These are phyloP conservation scores for Origma solitaria DNA, from an alignment of 2,113 vertebrate genomes.

Conservation along the genomic window DNA sequence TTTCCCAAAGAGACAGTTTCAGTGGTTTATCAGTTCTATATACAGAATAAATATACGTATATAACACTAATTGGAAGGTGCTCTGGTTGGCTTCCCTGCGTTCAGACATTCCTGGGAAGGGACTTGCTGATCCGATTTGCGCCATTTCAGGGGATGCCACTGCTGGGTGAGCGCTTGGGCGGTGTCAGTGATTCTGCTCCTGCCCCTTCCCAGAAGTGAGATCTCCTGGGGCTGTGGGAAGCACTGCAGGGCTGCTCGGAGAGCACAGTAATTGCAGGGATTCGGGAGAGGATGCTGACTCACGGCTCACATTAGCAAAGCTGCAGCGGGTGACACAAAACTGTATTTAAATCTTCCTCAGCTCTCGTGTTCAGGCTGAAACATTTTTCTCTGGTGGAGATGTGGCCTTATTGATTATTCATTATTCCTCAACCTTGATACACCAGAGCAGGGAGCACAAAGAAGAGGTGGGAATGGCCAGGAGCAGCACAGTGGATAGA, in stretches of 20 bases:
- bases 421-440: neutral
- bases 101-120: neutral
- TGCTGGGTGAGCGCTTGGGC: accelerated
- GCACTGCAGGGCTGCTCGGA: neutral
- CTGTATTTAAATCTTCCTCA: neutral
- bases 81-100: neutral
- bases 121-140: neutral
- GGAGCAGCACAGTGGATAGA: neutral
- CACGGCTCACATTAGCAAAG: neutral
- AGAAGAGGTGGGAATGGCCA: neutral
- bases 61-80: neutral
- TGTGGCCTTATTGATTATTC: neutral
- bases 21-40: neutral
- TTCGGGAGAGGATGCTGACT: neutral
- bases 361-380: neutral
- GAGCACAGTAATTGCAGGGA: neutral
- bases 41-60: neutral
- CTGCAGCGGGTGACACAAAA: neutral
- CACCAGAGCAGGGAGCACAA: neutral
- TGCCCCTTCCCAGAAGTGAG: neutral
- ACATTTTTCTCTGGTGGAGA: neutral
- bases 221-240: neutral
- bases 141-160: neutral
- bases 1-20: neutral
- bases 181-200: neutral